Conservation (phyloP, 2,888 invertebrate genomes). For the Pandemis heparana region DNA sequence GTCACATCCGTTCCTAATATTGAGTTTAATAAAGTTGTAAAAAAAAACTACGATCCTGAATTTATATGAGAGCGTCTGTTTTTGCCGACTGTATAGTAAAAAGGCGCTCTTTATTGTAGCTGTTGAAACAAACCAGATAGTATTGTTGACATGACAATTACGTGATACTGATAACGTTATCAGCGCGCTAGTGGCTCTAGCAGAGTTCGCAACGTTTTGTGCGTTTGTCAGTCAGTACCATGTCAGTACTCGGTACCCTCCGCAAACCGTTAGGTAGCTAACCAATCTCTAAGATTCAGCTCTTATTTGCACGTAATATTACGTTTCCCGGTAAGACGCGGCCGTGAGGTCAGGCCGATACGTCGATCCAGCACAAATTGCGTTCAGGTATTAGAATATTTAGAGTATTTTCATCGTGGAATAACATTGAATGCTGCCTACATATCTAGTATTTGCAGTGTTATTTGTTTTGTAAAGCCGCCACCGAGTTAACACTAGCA, state of each 20-base stretch:
- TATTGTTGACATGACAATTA: constrained; percentile 77
- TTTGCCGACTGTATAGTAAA: constrained; percentile 44
- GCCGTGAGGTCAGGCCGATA: constrained; percentile 24
- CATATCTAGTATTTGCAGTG: constrained; percentile 9
- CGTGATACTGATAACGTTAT: constrained; percentile 71
- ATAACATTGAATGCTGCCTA: constrained; percentile 4
- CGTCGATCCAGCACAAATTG: constrained; percentile 16
- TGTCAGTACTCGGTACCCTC: constrained; percentile 17
- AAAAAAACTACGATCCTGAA: not conserved
- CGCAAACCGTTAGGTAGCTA: constrained; percentile 15
- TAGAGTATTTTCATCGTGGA: constrained; percentile 6
- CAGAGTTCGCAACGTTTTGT: constrained; percentile 18
- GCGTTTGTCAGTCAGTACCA: not conserved
- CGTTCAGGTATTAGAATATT: constrained; percentile 12
- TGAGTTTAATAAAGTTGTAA: not conserved
- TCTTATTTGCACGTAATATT: constrained; percentile 23
- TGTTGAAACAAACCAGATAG: constrained; percentile 73
- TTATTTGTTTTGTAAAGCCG: constrained; percentile 6
- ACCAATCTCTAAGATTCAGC: constrained; percentile 1
- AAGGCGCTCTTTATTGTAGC: constrained; percentile 55
- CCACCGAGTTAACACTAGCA: constrained; percentile 6
- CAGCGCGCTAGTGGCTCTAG: constrained; percentile 46
- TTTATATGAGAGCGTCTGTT: constrained; percentile 9
- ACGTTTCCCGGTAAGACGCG: constrained; percentile 23
- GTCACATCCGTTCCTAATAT: constrained; percentile 6